Conservation (phyloP, 1,140 invertebrate species). For the Pogonomyrmex californicus region DNA sequence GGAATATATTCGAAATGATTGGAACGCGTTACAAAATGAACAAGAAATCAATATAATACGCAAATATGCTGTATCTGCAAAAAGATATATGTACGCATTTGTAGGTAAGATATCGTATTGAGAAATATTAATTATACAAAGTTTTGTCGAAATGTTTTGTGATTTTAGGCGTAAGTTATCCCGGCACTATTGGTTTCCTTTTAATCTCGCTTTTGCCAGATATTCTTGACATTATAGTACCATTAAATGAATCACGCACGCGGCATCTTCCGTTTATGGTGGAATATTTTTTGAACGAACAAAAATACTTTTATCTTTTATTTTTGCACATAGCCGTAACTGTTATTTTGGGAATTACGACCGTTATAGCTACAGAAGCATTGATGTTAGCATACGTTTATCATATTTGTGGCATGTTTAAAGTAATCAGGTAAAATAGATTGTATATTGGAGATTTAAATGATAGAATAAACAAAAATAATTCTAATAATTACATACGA, state of each 20-base stretch:
- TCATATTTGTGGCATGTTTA: constrained; percentile 67
- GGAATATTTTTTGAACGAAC: constrained; percentile 64
- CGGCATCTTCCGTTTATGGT: constrained; percentile 12
- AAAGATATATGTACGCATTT: constrained; percentile 13
- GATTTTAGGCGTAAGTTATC: constrained; percentile 24
- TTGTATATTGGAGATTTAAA: neutral
- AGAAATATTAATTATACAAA: neutral
- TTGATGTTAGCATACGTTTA: constrained; percentile 51
- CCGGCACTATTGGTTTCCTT: neutral
- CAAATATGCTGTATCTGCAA: constrained; percentile 1
- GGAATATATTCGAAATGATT: constrained; percentile 40
- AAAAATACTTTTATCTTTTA: constrained; percentile 62
- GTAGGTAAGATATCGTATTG: constrained; percentile 19
- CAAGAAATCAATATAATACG: constrained; percentile 43
- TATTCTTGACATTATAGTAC: constrained; percentile 44
- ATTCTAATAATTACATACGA: neutral
- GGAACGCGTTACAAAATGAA: constrained; percentile 17
- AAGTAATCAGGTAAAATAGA: constrained; percentile 62
- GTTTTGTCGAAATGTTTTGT: neutral
- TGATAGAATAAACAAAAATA: neutral
- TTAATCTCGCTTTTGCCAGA: constrained; percentile 20
- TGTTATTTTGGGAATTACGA: neutral
- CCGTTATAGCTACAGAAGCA: constrained; percentile 43
- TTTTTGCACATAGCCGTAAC: constrained; percentile 22
- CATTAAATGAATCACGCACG: constrained; percentile 62